Evolutionary conservation across 2,113 vertebrate species (phyloP), one percentile per base, ranked within the genome.

Genomic region (Asarcornis scutulata): DNA sequence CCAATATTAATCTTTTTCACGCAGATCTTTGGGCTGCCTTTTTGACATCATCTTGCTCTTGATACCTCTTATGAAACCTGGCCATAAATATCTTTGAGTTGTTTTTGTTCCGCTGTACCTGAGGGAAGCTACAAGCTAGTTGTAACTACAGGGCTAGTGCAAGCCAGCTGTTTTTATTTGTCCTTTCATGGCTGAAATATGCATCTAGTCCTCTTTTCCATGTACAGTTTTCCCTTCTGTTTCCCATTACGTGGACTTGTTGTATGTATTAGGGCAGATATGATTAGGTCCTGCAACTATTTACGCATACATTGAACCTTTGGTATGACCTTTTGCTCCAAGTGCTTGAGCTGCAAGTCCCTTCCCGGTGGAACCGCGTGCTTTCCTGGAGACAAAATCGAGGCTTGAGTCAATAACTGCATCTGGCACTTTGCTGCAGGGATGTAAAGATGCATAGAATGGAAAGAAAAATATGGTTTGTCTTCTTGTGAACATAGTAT

Each of bases 141-240:
- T 83, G 21, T 74, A 76, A 74, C 72, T 52, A 27, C 17, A 34
- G 66, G 26, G 23, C 56, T 79, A 48, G 81, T 42, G 88, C 89
- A 93, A 91, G 80, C 26, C 92, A 95, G 52, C 76, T 89, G 85
- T 5, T 91, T 88, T 72, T 67, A 67, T 93, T 96, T 95, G 90
- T 84, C 44, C 69, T 91, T 26, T 90, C 94, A 86, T 90, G 73
- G 68, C 42, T 59, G 73, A 89, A 75, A 38, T 89, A 94, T 93
- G 82, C 82, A 94, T 59, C 71, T 80, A 79, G 79, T 67, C 32
- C 18, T 67, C 44, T 83, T 76, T 59, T 66, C 67, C 17, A 7
- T 32, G n/a, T 82, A 46, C 17, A 40, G 34, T 73, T 91, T 95
- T 93, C 44, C 32, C 40, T 90, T 91, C 73, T 95, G 92, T 58